Percentiles rank a stretch among this genome's conserved stretches.
Conservation (phyloP, 64 coral and sea anemone genomes). For the Porites australiensis region DNA sequence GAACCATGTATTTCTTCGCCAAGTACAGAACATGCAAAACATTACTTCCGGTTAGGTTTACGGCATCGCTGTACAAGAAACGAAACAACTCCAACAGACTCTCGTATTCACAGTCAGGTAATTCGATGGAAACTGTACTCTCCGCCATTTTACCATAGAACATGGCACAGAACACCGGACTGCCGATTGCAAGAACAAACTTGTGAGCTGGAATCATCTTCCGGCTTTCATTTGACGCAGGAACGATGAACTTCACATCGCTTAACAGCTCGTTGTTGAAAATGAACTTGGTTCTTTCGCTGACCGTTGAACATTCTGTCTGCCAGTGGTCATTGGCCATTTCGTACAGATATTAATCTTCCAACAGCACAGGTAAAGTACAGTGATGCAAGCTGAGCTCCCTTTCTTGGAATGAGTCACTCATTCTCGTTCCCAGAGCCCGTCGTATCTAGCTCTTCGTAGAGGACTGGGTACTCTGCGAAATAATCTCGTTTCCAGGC, state of each 20-base stretch:
- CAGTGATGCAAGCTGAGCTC: too few relatives aligned
- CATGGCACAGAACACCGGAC: conserved; percentile 41
- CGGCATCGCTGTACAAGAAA: background rate
- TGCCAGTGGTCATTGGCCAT: background rate
- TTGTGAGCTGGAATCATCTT: conserved; percentile 34
- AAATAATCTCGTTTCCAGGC: too few relatives aligned
- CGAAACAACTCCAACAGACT: background rate
- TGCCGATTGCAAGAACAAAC: conserved; percentile 36
- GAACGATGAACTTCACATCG: conserved; percentile 19
- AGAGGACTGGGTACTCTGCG: too few relatives aligned
- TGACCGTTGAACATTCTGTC: background rate
- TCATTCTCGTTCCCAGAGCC: too few relatives aligned
- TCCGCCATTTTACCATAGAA: conserved; percentile 7
- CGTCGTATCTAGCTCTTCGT: too few relatives aligned
- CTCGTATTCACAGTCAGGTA: background rate
- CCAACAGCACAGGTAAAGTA: too few relatives aligned
- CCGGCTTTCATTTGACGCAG: background rate
- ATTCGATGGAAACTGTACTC: background rate
- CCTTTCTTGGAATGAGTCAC: too few relatives aligned
- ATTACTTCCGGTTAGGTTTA: background rate
- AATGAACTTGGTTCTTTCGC: conserved; percentile 13
- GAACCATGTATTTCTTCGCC: conserved; percentile 7
- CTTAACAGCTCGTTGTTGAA: conserved; percentile 42
- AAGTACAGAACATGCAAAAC: background rate
- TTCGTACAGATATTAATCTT: too few relatives aligned